A percentile compares a stretch with the other conserved stretches of the same genome.
These are phyloP conservation scores for Hydrozoanthus gracilis DNA, from an alignment of 92 coral and sea anemone species.

Conservation along the genomic window DNA sequence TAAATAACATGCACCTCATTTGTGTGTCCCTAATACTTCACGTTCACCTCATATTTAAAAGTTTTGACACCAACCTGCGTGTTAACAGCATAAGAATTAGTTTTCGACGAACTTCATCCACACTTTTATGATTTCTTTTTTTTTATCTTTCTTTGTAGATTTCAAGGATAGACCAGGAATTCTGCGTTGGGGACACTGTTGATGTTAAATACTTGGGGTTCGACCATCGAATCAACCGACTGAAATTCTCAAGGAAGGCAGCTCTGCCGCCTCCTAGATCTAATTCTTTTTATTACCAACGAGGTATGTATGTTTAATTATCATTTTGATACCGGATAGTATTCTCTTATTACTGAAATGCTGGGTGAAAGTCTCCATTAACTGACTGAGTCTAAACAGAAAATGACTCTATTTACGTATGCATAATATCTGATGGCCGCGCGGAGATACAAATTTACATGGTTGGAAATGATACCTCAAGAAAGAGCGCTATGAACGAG, in stretches of 20 bases:
- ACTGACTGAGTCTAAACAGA: too few relatives aligned
- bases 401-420: too few relatives aligned
- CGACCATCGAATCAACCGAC: constrained; percentile 74
- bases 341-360: not conserved
- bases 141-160: constrained; percentile 40
- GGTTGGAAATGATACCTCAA: too few relatives aligned
- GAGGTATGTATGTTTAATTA: not conserved
- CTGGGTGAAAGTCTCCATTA: not conserved
- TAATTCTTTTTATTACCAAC: not conserved
- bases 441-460: too few relatives aligned
- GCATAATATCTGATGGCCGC: too few relatives aligned
- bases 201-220: constrained; percentile 87
- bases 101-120: not conserved
- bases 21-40: too few relatives aligned
- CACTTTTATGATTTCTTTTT: not conserved
- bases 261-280: constrained; percentile 63
- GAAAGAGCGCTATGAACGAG: too few relatives aligned
- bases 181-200: constrained; percentile 73
- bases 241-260: constrained; percentile 83
- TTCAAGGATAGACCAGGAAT: constrained; percentile 64
- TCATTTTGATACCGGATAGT: not conserved
- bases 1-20: too few relatives aligned
- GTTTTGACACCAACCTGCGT: too few relatives aligned
- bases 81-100: not conserved
- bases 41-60: too few relatives aligned